These are phyloP conservation scores for Melieria crassipennis DNA, from an alignment of 2,888 invertebrate species.

Conservation along the genomic window DNA sequence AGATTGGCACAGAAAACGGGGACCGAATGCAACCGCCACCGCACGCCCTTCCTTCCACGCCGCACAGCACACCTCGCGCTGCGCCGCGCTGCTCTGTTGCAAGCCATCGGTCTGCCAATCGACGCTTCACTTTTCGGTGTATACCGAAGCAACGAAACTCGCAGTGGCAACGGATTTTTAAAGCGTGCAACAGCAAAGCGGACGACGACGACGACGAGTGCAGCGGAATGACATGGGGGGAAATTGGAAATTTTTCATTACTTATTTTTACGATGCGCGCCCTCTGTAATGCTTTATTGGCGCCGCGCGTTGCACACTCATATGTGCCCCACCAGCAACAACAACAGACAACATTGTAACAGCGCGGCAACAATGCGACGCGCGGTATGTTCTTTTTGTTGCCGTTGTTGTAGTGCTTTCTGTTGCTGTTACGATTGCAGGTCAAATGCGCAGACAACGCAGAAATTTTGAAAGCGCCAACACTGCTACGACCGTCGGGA, in stretches of 20 bases:
- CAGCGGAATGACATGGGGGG: not conserved
- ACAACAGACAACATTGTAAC: not conserved
- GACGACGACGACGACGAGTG: not conserved
- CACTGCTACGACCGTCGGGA: not conserved
- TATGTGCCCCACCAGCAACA: not conserved
- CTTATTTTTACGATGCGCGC: slow-evolving; percentile 25
- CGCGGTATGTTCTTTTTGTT: not conserved
- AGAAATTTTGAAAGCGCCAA: slow-evolving; percentile 3
- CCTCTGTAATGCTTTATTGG: slow-evolving; percentile 27
- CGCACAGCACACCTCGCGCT: not conserved
- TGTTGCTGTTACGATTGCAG: slow-evolving; percentile 22
- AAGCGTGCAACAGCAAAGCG: no score
- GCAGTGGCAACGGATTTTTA: no score
- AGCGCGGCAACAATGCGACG: slow-evolving; percentile 9
- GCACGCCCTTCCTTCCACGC: not conserved
- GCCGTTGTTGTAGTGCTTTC: not conserved
- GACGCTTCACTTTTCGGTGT: no score
- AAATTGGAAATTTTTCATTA: slow-evolving; percentile 5
- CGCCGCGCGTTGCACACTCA: slow-evolving; percentile 5
- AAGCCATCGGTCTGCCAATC: no score
- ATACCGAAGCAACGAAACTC: no score
- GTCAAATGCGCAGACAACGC: slow-evolving; percentile 18
- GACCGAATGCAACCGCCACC: not conserved
- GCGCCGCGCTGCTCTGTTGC: no score
- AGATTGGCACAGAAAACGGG: no score